These are phyloP conservation scores for Pandemis corylana DNA, from an alignment of 2,888 invertebrate species.

Conservation along the genomic window DNA sequence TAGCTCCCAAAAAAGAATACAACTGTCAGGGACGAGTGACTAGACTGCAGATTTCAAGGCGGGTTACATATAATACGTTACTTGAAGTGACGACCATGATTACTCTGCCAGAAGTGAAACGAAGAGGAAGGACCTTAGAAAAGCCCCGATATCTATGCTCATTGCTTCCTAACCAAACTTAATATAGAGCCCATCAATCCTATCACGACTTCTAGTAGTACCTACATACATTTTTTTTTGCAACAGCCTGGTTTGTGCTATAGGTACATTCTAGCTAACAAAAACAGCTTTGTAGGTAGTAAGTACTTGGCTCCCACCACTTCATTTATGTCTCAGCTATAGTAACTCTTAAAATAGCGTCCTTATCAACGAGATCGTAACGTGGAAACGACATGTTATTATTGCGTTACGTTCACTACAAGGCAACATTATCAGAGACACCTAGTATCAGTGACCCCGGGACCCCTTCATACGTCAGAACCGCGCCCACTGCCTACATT, in stretches of 20 bases:
- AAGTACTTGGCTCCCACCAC: conserved; percentile 19
- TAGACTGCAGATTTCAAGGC: too few species aligned
- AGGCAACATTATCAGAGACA: conserved; percentile 56
- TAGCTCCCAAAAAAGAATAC: too few species aligned
- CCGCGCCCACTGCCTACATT: conserved; percentile 63
- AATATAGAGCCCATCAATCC: too few species aligned
- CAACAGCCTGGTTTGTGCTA: neutral
- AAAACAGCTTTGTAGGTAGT: neutral
- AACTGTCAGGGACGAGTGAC: too few species aligned
- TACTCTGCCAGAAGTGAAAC: too few species aligned
- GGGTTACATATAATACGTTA: too few species aligned
- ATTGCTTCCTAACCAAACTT: too few species aligned
- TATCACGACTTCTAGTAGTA: too few species aligned
- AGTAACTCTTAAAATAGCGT: conserved; percentile 25
- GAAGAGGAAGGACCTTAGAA: too few species aligned
- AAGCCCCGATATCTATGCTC: too few species aligned
- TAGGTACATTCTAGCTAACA: neutral
- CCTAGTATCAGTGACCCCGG: conserved; percentile 56
- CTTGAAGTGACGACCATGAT: too few species aligned
- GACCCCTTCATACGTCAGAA: conserved; percentile 63
- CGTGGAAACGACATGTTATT: conserved; percentile 65
- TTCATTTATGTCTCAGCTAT: neutral
- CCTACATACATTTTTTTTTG: neutral
- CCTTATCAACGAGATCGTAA: conserved; percentile 5
- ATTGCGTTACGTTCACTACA: conserved; percentile 58